Percentiles rank a stretch among this genome's conserved stretches.
phyloP scores from a whole-genome alignment of 2,113 vertebrate genomes.

The Colossoma macropomum region DNA sequence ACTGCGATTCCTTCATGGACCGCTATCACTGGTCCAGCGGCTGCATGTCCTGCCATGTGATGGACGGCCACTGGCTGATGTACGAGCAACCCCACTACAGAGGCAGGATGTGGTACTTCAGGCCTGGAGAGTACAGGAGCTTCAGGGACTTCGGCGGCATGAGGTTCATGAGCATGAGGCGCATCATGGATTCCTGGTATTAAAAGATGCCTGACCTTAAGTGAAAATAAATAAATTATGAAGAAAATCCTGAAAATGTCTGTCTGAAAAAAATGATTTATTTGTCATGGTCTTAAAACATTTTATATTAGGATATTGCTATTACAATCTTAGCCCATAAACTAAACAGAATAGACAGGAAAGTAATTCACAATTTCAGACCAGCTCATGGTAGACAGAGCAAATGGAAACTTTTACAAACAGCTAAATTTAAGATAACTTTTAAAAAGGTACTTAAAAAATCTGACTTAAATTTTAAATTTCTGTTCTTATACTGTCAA shows the following conservation, averaged over 20 bases:
- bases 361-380: no score
- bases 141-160: slow-evolving; percentile 46
- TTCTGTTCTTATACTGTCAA: no score
- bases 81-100: slow-evolving; percentile 66
- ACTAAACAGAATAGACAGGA: no score
- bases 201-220: neutral
- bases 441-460: no score
- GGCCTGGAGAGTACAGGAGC: slow-evolving; percentile 64
- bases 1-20: slow-evolving; percentile 45
- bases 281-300: no score
- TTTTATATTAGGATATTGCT: no score
- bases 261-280: no score
- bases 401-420: no score
- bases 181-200: slow-evolving; percentile 23
- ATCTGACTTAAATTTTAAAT: no score
- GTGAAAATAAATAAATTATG: neutral
- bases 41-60: slow-evolving; percentile 67
- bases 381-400: no score
- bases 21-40: slow-evolving; percentile 38
- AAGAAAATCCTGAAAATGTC: neutral
- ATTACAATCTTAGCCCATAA: no score
- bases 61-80: slow-evolving; percentile 70
- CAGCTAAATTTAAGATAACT: no score
- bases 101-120: slow-evolving; percentile 59
- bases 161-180: slow-evolving; percentile 35